Percentiles rank a stretch among this genome's conserved stretches.
These are phyloP conservation scores for Lagodon rhomboides DNA, from an alignment of 2,797 vertebrate genomes.

Conservation along the genomic window DNA sequence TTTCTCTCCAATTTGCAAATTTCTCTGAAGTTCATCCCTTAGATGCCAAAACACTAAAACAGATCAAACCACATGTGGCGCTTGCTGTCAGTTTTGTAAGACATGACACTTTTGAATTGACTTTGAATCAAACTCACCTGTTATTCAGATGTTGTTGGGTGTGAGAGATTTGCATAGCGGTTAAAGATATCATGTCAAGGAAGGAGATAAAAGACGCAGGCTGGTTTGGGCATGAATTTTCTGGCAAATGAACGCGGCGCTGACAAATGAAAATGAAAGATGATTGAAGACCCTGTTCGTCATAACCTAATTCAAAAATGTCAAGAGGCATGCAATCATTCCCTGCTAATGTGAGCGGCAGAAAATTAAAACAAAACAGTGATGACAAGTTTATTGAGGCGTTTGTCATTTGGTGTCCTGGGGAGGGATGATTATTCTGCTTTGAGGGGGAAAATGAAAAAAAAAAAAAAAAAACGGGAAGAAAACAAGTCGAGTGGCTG, in stretches of 20 bases:
- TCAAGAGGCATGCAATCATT: slow-evolving; percentile 31
- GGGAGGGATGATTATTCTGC: slow-evolving; percentile 37
- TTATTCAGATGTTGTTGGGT: slow-evolving; percentile 40
- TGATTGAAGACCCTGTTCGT: slow-evolving; percentile 39
- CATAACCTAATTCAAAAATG: slow-evolving; percentile 39
- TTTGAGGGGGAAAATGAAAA: too few relatives aligned
- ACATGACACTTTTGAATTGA: slow-evolving; percentile 22
- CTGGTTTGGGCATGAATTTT: slow-evolving; percentile 27
- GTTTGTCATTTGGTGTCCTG: slow-evolving; percentile 39
- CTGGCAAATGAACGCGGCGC: slow-evolving; percentile 13
- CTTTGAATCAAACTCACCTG: slow-evolving; percentile 36
- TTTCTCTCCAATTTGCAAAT: slow-evolving; percentile 1
- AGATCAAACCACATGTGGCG: slow-evolving; percentile 6
- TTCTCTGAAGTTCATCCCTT: slow-evolving; percentile 4
- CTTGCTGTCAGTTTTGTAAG: slow-evolving; percentile 27
- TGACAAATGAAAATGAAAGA: slow-evolving; percentile 15
- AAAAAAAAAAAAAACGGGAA: slow-evolving; percentile 25
- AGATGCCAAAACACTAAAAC: not conserved
- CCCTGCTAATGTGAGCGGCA: slow-evolving; percentile 24
- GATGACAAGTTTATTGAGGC: slow-evolving; percentile 38
- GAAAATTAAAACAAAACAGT: slow-evolving; percentile 36
- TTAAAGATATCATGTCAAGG: slow-evolving; percentile 33
- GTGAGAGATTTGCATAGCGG: slow-evolving; percentile 20
- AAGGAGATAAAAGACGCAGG: slow-evolving; percentile 34
- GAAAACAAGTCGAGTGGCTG: slow-evolving; percentile 32